phyloP scores from a whole-genome alignment of 2,888 invertebrate genomes.

The Torymus texanus region DNA sequence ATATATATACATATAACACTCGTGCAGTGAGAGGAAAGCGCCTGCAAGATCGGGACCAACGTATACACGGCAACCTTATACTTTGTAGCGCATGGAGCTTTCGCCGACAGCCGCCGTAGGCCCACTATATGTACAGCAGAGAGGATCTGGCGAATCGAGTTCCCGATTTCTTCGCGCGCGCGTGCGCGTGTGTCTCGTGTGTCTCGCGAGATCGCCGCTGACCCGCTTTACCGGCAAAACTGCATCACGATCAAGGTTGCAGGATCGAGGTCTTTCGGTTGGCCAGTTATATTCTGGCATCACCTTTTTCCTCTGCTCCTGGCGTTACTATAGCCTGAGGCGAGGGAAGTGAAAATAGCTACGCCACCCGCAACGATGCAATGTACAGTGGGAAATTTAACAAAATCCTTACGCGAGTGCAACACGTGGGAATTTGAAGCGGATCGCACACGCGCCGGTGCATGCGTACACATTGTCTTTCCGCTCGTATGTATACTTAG shows the following conservation, averaged over 20 bases:
- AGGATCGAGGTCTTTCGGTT: constrained; percentile 18
- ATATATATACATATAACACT: no score
- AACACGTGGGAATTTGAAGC: constrained; percentile 42
- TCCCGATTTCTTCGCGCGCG: constrained; percentile 32
- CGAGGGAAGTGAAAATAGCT: constrained; percentile 10
- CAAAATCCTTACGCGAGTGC: background rate
- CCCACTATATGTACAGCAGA: background rate
- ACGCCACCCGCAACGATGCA: background rate
- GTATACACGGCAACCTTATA: background rate
- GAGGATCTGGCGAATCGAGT: background rate
- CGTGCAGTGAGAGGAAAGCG: constrained; percentile 43
- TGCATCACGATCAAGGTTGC: background rate
- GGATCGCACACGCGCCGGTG: background rate
- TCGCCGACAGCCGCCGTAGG: constrained; percentile 13
- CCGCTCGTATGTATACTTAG: background rate
- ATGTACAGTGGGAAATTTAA: constrained; percentile 6
- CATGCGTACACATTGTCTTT: constrained; percentile 16
- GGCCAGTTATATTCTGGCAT: no score
- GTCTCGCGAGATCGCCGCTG: background rate
- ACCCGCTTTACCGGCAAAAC: constrained; percentile 12
- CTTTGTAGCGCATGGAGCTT: constrained; percentile 31
- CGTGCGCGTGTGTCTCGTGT: background rate
- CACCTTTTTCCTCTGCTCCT: no score
- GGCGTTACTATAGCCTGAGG: background rate
- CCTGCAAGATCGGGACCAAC: background rate